Evolutionary conservation across 2,113 vertebrate genomes (phyloP).

Genomic region (Clarias batrachus): DNA sequence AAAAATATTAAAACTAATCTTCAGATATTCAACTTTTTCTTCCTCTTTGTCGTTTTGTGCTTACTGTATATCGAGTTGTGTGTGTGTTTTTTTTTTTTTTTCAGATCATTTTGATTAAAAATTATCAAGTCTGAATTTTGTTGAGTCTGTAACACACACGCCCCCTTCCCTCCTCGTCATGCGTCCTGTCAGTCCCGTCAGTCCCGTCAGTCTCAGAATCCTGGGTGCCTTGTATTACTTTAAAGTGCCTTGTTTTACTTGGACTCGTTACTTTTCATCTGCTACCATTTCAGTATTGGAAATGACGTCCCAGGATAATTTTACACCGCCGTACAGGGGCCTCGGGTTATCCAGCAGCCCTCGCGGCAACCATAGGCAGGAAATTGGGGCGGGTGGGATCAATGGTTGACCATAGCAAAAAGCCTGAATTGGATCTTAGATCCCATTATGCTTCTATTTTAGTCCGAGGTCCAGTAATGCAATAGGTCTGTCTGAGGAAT

Average conservation of each 20-base stretch:
- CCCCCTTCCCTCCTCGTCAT: conserved; percentile 42
- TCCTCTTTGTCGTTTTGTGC: conserved; percentile 54
- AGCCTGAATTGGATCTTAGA: conserved; percentile 49
- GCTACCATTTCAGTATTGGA: neutral
- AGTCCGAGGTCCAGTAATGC: conserved; percentile 32
- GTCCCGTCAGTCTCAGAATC: conserved; percentile 27
- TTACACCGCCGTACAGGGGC: neutral
- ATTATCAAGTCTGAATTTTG: conserved; percentile 48
- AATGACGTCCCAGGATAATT: conserved; percentile 13
- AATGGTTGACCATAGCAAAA: conserved; percentile 46
- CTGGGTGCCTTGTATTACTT: conserved; percentile 26
- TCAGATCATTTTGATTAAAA: conserved; percentile 8
- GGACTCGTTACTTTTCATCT: conserved; percentile 26
- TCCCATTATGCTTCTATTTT: conserved; percentile 54
- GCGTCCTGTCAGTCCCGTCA: conserved; percentile 59
- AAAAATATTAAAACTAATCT: conserved; percentile 22
- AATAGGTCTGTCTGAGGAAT: conserved; percentile 43
- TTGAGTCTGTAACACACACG: conserved; percentile 62
- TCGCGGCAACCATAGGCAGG: conserved; percentile 29
- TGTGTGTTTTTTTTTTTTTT: neutral
- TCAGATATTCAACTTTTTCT: conserved; percentile 49
- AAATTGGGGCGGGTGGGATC: conserved; percentile 41
- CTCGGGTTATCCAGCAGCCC: neutral
- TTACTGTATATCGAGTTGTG: conserved; percentile 62
- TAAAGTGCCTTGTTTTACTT: conserved; percentile 31